Base-by-base conservation (phyloP, 2,888 invertebrate genomes). In the Ichneumoninae sp. region DNA sequence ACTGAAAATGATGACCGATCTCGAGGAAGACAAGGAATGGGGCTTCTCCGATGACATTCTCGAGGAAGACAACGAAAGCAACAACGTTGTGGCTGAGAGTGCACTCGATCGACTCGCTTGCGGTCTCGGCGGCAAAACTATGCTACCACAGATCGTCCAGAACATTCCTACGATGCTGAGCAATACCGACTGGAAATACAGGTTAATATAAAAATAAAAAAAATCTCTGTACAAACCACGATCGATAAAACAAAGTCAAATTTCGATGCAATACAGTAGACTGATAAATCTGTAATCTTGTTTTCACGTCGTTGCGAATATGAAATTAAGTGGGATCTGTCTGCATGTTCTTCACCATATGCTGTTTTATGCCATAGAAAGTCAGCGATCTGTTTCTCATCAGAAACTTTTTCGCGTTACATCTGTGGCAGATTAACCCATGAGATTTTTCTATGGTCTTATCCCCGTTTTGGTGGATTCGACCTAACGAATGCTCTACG, bases 21-120 rank as follows among this genome's bases (percentile, higher is more conserved):
- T 99, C 80, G 98, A 98, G 57, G 98, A 99, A 76, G 98, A 98
- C 88, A 96, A 96, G 16, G 97, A 97, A 81, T 99, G 98, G 98
- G 95, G 97, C 36, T 95, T 96, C 76, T 96, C 97, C 57, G 98
- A 98, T 92, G 97, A 98, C 91, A 96, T 97, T 26, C 95, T 97
- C 22, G 98, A 99, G 86, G 99, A 99, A 85, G 99, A 99, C 92
- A 98, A 97, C 91, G 98, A 99, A 93, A 98, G 98, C 90, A 98
- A 99, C 93, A 97, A 98, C 89, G 98, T 98, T 6, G 98, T 98
- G 68, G 99, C 98, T 0, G 99, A 99, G 94, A 98, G 98, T 30
- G 98, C 99, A 7, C 95, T 99, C 80, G 99, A 99, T 95, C 96
- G 99, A 87, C 95, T 99, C 92, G 98, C 99, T n/a, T 99, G 99